Base-by-base conservation (phyloP, 2,113 vertebrate genomes). In the Pedetes capensis region DNA sequence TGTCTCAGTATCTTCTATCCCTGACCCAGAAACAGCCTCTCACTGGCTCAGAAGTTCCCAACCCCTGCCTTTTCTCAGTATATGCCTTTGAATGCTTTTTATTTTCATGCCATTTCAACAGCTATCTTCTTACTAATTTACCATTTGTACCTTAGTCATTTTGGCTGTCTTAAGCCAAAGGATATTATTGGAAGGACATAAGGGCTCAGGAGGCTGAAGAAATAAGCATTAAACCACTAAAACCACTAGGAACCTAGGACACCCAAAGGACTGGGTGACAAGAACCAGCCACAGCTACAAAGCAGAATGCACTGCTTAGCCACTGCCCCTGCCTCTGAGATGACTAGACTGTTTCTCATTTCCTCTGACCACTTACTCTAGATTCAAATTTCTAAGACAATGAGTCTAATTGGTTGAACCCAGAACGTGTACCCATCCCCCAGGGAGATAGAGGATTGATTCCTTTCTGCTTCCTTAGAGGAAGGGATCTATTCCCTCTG, bases 121-220 rank as follows among this genome's bases (percentile, higher is more conserved):
- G 8, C 3, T 18, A 27, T 93, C 89, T 88, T 93, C 78, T 61
- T 80, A 32, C 12, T 47, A 79, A 84, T 69, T 94, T 63, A 53
- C 34, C 6, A 59, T 87, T 90, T 92, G 55, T 39, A 44, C 76
- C 34, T 83, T 86, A 87, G 42, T 90, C 64, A 93, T 39, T 66
- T 80, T 93, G 53, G 37, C 34, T 61, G 17, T 80, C 29, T 95
- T 84, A 82, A 81, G 39, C 20, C 86, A 93, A 85, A 96, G 34
- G 49, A 59, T 93, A 81, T 57, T 94, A 22, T 81, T 94, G 68
- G 85, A 90, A 80, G 25, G 42, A 49, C 1, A 7, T 32, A 57
- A 66, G 25, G 9, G 37, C 25, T 94, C 83, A 95, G 49, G 37
- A 42, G 12, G 29, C 72, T 78, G 2, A 37, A 91, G 25, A 72